Evolutionary conservation across 1,140 invertebrate species (phyloP).

Genomic region (Anoplolepis gracilipes): DNA sequence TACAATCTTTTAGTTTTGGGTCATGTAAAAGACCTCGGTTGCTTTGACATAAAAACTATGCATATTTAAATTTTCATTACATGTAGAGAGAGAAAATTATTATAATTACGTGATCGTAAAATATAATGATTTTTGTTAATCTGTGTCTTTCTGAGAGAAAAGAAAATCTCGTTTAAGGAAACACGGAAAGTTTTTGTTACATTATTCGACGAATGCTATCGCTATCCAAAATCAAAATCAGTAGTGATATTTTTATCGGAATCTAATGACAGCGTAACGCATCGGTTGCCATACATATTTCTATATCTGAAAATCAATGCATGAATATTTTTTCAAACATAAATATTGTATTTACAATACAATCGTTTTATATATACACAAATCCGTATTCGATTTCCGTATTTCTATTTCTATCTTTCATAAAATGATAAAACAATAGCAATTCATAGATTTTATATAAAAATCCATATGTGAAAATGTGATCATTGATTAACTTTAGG

Average conservation of each 20-base stretch:
- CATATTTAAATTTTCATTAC: conserved; percentile 20
- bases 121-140: conserved; percentile 2
- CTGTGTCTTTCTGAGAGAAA: conserved; percentile 3
- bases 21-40: not conserved
- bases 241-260: not conserved
- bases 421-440: not conserved
- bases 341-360: not conserved
- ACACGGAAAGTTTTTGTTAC: not conserved
- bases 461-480: not conserved
- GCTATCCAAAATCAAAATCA: not conserved
- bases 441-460: not conserved
- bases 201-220: not conserved
- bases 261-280: not conserved
- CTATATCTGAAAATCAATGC: not conserved
- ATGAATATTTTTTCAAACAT: not conserved
- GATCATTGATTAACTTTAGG: conserved; percentile 5
- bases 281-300: not conserved
- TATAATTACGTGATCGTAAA: conserved; percentile 10
- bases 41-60: conserved; percentile 6
- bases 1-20: not conserved
- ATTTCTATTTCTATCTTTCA: not conserved
- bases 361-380: not conserved
- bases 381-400: not conserved
- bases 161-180: conserved; percentile 26
- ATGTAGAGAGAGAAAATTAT: not conserved